Evolutionary conservation across 2,113 vertebrate species (phyloP).

Genomic region (Turdus rufiventris): DNA sequence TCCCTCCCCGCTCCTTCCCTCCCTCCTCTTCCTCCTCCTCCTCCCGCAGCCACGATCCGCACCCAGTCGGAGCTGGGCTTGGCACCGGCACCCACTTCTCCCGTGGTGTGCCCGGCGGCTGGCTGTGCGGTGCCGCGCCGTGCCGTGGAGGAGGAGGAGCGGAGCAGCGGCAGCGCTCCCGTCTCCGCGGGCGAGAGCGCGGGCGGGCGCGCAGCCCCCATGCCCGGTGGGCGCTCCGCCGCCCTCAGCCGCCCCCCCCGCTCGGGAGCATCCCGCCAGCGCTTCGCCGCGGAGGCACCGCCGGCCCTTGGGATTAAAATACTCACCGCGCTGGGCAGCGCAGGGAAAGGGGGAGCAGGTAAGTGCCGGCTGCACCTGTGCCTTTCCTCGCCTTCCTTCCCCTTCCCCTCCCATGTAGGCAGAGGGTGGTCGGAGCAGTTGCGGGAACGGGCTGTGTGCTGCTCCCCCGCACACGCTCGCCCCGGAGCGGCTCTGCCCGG

Average conservation of each 20-base stretch:
- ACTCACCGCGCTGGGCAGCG: neutral
- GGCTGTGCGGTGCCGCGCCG: neutral
- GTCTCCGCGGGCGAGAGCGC: neutral
- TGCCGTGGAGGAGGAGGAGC: neutral
- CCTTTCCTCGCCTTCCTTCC: neutral
- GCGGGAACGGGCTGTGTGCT: neutral
- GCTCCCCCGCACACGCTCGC: neutral
- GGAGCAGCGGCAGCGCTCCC: neutral
- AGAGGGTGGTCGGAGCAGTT: neutral
- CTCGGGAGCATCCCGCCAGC: neutral
- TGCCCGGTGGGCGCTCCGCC: neutral
- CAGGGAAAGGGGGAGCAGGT: slow-evolving; percentile 35
- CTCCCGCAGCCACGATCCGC: slow-evolving; percentile 44
- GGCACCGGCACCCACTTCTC: neutral
- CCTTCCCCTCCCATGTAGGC: neutral
- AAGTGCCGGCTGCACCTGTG: slow-evolving; percentile 12
- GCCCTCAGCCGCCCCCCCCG: neutral
- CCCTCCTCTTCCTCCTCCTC: slow-evolving; percentile 12
- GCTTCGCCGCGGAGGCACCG: neutral
- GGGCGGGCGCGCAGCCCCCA: slow-evolving; percentile 11
- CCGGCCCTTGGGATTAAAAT: slow-evolving; percentile 53
- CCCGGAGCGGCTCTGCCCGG: neutral
- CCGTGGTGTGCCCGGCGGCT: neutral
- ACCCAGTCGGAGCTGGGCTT: slow-evolving; percentile 31
- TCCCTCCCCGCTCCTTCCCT: neutral